Percentiles rank a stretch among this genome's conserved stretches.
These are phyloP conservation scores for Collichthys lucidus DNA, from an alignment of 2,113 vertebrate genomes.

Conservation along the genomic window DNA sequence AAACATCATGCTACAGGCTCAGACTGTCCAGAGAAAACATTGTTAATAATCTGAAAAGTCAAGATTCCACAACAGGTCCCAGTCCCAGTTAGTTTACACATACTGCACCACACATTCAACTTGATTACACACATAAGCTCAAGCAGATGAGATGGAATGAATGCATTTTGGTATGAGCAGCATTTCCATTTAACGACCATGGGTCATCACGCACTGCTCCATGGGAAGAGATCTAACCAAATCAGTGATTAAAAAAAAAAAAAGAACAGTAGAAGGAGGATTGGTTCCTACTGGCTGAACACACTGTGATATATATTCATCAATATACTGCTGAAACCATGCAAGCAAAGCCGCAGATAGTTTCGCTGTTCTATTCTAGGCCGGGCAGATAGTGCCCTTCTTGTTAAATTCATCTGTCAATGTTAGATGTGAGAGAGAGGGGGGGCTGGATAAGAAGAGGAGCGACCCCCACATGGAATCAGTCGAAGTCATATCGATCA, in stretches of 20 bases:
- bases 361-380: slow-evolving; percentile 62
- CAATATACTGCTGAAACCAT: slow-evolving; percentile 72
- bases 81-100: slow-evolving; percentile 14
- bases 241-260: slow-evolving; percentile 22
- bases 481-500: slow-evolving; percentile 73
- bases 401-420: slow-evolving; percentile 75
- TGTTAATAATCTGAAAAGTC: too few relatives aligned
- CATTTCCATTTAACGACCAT: slow-evolving; percentile 44
- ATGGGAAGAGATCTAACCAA: slow-evolving; percentile 25
- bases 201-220: slow-evolving; percentile 23
- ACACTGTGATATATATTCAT: slow-evolving; percentile 68
- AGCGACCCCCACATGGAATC: slow-evolving; percentile 55
- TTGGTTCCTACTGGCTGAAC: slow-evolving; percentile 63
- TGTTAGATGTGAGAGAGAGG: slow-evolving; percentile 49
- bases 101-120: background rate
- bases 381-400: slow-evolving; percentile 49
- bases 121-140: slow-evolving; percentile 32
- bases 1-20: too few relatives aligned
- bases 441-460: slow-evolving; percentile 61
- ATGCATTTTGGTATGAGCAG: slow-evolving; percentile 36
- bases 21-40: background rate
- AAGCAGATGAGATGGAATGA: slow-evolving; percentile 31
- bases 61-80: background rate
- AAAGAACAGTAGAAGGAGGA: slow-evolving; percentile 10
- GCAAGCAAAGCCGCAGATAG: slow-evolving; percentile 49